Conservation (phyloP, 2,113 vertebrate species). For the Ramphastos sulfuratus region DNA sequence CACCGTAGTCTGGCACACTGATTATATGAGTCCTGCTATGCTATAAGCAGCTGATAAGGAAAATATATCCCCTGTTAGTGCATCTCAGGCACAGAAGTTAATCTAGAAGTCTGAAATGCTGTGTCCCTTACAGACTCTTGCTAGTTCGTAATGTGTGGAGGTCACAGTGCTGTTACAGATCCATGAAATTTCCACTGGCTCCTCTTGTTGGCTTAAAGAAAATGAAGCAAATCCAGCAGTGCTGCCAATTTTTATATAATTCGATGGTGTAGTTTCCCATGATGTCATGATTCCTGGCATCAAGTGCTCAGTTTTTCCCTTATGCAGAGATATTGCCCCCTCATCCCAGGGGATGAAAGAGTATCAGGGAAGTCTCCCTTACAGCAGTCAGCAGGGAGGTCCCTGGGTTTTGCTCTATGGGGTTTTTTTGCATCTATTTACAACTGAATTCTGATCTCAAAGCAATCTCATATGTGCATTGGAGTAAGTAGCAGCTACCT, state of each 20-base stretch:
- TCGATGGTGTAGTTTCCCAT: constrained; percentile 48
- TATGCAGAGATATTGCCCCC: not conserved
- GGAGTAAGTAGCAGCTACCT: not conserved
- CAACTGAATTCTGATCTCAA: not conserved
- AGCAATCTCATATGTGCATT: not conserved
- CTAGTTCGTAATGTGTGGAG: not conserved
- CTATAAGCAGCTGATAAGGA: not conserved
- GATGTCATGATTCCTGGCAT: constrained; percentile 50
- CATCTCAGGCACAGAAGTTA: not conserved
- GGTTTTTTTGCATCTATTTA: not conserved
- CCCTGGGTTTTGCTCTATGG: not conserved
- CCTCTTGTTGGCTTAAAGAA: not conserved
- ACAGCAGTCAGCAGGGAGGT: not conserved
- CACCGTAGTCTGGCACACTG: not conserved
- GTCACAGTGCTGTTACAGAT: not conserved
- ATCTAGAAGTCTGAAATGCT: not conserved
- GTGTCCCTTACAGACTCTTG: not conserved
- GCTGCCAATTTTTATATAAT: constrained; percentile 4
- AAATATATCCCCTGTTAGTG: not conserved
- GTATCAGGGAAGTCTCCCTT: not conserved
- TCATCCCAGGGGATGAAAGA: constrained; percentile 22
- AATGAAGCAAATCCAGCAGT: not conserved
- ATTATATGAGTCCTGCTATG: not conserved
- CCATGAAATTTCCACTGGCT: not conserved
- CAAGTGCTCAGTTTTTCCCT: not conserved